Percentiles rank a stretch among this genome's conserved stretches.
Evolutionary conservation across 2,113 vertebrate genomes (phyloP).

Genomic region (Uropsilus gracilis): DNA sequence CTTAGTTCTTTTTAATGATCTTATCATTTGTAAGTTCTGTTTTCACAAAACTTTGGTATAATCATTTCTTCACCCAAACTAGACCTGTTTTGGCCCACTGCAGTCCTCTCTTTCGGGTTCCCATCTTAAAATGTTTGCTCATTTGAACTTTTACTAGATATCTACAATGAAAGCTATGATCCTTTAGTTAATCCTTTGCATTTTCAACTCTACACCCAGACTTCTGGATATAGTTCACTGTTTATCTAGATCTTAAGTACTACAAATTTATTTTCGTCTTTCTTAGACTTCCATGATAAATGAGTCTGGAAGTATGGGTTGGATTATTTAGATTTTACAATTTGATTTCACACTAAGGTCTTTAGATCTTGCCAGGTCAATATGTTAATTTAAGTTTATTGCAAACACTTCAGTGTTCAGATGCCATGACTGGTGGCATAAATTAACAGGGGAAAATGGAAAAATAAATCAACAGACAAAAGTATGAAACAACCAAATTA

Average conservation of each 20-base stretch:
- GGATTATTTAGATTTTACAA: background rate
- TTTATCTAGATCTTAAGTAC: background rate
- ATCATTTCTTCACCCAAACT: background rate
- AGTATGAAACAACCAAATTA: background rate
- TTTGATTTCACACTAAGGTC: background rate
- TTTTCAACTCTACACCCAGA: background rate
- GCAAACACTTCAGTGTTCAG: background rate
- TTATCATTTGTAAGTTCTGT: background rate
- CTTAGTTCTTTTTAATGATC: background rate
- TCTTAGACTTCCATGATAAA: background rate
- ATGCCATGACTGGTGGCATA: background rate
- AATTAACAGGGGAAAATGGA: background rate
- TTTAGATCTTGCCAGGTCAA: background rate
- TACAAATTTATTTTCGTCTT: background rate
- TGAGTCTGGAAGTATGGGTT: background rate
- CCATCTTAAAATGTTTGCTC: background rate
- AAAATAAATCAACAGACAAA: background rate
- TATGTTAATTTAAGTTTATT: conserved; percentile 17
- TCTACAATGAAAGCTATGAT: background rate
- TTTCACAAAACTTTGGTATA: background rate
- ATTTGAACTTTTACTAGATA: background rate
- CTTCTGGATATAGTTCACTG: background rate
- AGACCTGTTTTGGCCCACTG: background rate
- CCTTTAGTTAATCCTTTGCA: background rate
- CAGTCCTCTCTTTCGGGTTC: background rate